phyloP scores from a whole-genome alignment of 2,888 invertebrate genomes.

The Melinaea menophilus region DNA sequence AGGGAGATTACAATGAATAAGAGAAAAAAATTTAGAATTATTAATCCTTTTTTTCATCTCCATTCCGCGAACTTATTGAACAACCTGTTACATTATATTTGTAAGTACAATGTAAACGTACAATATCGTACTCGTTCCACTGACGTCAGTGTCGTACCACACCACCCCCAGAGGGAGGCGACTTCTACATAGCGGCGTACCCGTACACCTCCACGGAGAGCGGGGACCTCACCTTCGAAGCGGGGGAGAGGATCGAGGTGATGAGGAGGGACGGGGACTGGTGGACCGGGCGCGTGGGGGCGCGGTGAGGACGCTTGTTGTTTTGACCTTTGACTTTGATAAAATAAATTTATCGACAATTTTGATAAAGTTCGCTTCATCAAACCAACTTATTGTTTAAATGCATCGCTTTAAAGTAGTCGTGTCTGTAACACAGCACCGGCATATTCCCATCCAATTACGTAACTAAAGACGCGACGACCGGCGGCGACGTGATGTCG shows the following conservation, averaged over 20 bases:
- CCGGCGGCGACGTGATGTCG: conserved; percentile 45
- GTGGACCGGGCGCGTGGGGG: conserved; percentile 97
- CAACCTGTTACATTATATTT: too few species aligned
- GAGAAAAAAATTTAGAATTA: too few species aligned
- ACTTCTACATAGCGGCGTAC: conserved; percentile 93
- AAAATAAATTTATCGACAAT: not conserved
- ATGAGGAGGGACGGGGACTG: conserved; percentile 96
- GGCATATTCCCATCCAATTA: conserved; percentile 99
- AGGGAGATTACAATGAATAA: too few species aligned
- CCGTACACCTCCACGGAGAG: conserved; percentile 92
- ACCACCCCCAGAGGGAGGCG: conserved; percentile 66
- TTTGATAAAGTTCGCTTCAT: not conserved
- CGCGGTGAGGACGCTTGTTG: conserved; percentile 47
- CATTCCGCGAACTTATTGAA: too few species aligned
- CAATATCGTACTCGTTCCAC: too few species aligned
- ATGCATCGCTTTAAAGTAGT: too few species aligned
- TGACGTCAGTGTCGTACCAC: too few species aligned
- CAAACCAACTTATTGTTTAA: not conserved
- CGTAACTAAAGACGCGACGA: conserved; percentile 82
- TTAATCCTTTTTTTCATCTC: too few species aligned
- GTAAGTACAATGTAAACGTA: too few species aligned
- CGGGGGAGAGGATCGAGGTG: conserved; percentile 92
- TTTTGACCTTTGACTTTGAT: not conserved
- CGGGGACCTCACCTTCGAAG: conserved; percentile 93
- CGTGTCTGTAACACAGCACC: conserved; percentile 56